phyloP scores from a whole-genome alignment of 1,140 invertebrate genomes.

The Bombus soroeensis region DNA sequence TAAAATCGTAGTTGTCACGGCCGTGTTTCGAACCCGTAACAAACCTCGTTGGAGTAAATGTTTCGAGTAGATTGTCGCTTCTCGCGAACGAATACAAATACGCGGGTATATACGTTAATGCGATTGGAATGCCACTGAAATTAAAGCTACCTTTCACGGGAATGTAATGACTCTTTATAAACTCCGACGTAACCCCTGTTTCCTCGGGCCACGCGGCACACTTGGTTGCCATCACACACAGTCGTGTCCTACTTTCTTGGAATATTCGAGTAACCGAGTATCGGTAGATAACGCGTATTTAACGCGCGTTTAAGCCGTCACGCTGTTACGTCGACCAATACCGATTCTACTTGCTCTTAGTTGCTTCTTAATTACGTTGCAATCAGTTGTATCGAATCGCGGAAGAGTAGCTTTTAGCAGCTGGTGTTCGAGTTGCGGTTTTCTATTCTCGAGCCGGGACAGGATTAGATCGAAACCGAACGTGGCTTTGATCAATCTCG shows the following conservation, averaged over 20 bases:
- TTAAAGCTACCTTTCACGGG: constrained; percentile 80
- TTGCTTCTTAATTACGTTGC: not conserved
- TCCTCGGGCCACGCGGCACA: constrained; percentile 25
- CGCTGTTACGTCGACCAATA: not conserved
- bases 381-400: too few relatives aligned
- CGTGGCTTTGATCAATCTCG: too few relatives aligned
- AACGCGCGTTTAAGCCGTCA: not conserved
- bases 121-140: constrained; percentile 82
- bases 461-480: too few relatives aligned
- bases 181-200: constrained; percentile 43
- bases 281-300: constrained; percentile 39
- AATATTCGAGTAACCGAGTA: constrained; percentile 51
- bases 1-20: not conserved
- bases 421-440: too few relatives aligned
- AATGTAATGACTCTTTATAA: constrained; percentile 74
- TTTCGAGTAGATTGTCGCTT: constrained; percentile 16
- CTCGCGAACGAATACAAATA: constrained; percentile 8
- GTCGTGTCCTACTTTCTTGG: constrained; percentile 53
- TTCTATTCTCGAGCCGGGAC: too few relatives aligned
- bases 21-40: not conserved
- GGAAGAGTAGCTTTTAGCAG: too few relatives aligned
- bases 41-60: not conserved
- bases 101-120: constrained; percentile 28
- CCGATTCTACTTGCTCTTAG: not conserved
- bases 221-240: constrained; percentile 35